Conservation (phyloP, 2,113 vertebrate genomes). For the Coracopsis vasa region DNA sequence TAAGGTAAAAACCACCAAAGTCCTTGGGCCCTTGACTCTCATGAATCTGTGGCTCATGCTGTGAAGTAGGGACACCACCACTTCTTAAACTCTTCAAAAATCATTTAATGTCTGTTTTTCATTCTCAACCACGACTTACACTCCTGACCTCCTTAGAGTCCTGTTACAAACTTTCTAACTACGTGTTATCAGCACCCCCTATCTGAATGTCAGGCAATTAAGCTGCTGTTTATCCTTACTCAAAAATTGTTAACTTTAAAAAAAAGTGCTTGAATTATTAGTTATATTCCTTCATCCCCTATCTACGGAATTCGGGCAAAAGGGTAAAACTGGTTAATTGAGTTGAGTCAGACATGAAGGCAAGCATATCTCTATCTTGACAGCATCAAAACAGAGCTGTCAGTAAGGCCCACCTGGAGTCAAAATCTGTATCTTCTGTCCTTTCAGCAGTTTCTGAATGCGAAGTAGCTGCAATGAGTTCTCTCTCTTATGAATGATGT, state of each 20-base stretch:
- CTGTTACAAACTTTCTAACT: not conserved
- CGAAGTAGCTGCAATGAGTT: constrained; percentile 86
- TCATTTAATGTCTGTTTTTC: not conserved
- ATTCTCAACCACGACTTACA: not conserved
- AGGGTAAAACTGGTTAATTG: not conserved
- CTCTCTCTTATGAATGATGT: constrained; percentile 77
- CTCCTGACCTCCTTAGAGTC: not conserved
- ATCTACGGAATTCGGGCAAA: not conserved
- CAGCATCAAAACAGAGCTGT: not conserved
- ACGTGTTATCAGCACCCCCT: not conserved
- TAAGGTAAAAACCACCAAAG: not conserved
- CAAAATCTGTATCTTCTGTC: constrained; percentile 79
- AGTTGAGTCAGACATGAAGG: not conserved
- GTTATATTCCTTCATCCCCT: not conserved
- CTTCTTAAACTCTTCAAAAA: not conserved
- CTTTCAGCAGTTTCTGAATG: constrained; percentile 90
- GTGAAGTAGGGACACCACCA: not conserved
- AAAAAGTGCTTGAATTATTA: not conserved
- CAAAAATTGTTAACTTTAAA: not conserved
- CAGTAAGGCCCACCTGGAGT: constrained; percentile 79
- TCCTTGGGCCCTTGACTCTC: not conserved
- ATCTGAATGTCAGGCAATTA: not conserved
- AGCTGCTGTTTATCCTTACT: not conserved
- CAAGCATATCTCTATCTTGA: not conserved
- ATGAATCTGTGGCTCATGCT: not conserved